Evolutionary conservation across 2,113 vertebrate species (phyloP), one percentile per base, ranked within the genome.

Genomic region (Perca flavescens): DNA sequence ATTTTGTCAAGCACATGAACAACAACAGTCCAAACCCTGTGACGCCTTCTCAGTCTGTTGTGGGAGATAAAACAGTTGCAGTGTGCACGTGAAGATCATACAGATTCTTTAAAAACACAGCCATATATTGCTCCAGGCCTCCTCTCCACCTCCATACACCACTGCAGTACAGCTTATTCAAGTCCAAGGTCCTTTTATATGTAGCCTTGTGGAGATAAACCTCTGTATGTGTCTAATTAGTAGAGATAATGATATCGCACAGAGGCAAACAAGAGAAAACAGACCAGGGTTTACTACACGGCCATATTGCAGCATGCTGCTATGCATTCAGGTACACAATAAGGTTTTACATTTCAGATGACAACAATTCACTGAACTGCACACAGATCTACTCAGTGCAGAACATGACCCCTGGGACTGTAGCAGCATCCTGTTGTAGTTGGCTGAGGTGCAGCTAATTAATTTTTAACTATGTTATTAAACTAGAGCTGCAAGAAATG

Each of bases 181-280:
- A 73, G 87, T 92, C 76, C 88, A 92, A 86, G 68, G 90, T 91
- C 83, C 80, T 54, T 88, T 89, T 88, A 88, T 47, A 43, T 43
- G 40, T 43, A n/a, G 77, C 72, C 71, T 49, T 43, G 17, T n/a
- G 70, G 71, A 86, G 66, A 89, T 83, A 87, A 84, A 83, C 9
- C 2, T 72, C 3, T 78, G 9, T 4, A 6, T 19, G 3, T 52
- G 56, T 79, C 52, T 69, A 14, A 12, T 46, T 7, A 74, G 25
- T 14, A 10, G 3, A 79, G 74, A 85, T 81, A 80, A 70, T 74
- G 19, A 77, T 17, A 62, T 61, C 22, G 7, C 17, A 21, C 66
- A 64, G 54, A 74, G 21, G 47, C 56, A 56, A 68, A 76, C 53
- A 40, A 10, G 6, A 56, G n/a, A 25, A 60, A 63, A 34, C 19